A percentile compares a stretch with the other conserved stretches of the same genome.
These are phyloP conservation scores for Ylistrum balloti DNA, from an alignment of 1,140 invertebrate genomes.

Conservation along the genomic window DNA sequence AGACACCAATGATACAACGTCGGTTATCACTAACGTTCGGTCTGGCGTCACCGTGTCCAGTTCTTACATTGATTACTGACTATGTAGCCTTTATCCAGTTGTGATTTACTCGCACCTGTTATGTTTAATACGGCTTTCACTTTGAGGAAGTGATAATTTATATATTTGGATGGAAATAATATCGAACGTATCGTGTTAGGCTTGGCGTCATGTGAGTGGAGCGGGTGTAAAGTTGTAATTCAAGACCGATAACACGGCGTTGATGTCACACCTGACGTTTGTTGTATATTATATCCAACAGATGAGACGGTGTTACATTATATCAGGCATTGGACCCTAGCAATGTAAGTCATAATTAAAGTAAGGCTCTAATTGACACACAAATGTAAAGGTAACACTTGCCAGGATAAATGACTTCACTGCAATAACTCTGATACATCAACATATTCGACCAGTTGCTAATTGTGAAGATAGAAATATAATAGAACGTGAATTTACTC, in stretches of 20 bases:
- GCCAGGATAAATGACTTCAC: not conserved
- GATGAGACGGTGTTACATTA: not conserved
- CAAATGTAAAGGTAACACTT: not conserved
- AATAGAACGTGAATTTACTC: no score
- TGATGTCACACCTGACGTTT: not conserved
- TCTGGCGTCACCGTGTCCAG: slow-evolving; percentile 29
- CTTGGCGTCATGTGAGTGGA: not conserved
- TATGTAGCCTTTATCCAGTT: not conserved
- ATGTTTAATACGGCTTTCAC: not conserved
- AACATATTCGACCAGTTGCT: not conserved
- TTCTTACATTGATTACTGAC: not conserved
- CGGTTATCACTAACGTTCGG: not conserved
- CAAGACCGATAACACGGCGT: not conserved
- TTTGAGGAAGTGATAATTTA: slow-evolving; percentile 39
- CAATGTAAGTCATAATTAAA: not conserved
- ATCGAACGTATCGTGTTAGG: not conserved
- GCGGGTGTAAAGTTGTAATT: slow-evolving; percentile 25
- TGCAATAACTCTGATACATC: not conserved
- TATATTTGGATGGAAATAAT: slow-evolving; percentile 40
- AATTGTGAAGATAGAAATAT: not conserved
- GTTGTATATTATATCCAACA: not conserved
- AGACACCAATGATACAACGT: not conserved
- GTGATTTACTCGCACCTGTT: slow-evolving; percentile 28
- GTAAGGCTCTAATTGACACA: not conserved
- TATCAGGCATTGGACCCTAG: not conserved